Evolutionary conservation across 1,140 invertebrate genomes (phyloP), one percentile per base, ranked within the genome.

Genomic region (Nasonia giraulti): DNA sequence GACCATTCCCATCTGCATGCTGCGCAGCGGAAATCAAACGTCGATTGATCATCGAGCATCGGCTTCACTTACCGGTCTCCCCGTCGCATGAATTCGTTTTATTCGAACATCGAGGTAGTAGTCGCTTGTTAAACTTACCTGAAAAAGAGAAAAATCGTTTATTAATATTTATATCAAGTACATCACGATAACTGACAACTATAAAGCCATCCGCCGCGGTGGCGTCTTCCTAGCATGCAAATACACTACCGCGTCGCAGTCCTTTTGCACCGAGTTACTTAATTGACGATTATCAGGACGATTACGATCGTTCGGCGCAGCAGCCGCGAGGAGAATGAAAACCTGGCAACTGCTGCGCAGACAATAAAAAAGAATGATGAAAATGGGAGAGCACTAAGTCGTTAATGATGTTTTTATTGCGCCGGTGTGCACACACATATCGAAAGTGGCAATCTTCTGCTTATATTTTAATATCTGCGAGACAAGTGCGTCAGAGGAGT

Each of bases 401-500:
- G 80, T 81, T 81, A 81, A 81, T 81, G 80, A 81, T 33, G 80
- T 73, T 81, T 81, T 73, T 81, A 73, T 69, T 37, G 68, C 40
- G 62, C 27, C 66, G 55, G n/a, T 71, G 5, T 4, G 10, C 8
- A 6, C 6, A 31, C 44, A 31, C 44, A 20, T 55, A 73, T 81
- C 80, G 68, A 81, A 37, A 81, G 80, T 81, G 44, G 80, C 68
- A 81, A 81, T 73, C 80, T 81, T 69, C 44, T 50, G 69, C 69
- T 27, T 33, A 81, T 33, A 81, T 81, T 81, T 81, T 81, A 81
- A 81, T 81, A 47, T 27, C 23, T 76, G 20, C 31, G 68, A 71
- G 68, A 71, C 23, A 71, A 62, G 55, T 62, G 55, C 55, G 55
- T 62, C 55, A 62, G 17, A 8, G 33, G 17, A 31, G 27, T 8